Evolutionary conservation across 1,140 invertebrate genomes (phyloP).

Genomic region (Drosophila mojavensis): DNA sequence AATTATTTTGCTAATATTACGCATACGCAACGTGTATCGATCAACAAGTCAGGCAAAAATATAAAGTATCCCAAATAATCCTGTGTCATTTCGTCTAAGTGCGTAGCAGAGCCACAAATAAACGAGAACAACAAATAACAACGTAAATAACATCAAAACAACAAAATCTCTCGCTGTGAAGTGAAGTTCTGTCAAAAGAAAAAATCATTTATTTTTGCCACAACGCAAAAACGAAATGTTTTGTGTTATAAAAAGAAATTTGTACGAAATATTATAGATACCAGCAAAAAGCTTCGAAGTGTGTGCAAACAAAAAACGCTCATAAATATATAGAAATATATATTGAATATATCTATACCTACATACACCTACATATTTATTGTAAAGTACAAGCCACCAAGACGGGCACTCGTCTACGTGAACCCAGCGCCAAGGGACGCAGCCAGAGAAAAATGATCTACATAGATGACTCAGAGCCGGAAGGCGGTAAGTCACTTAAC

Average conservation of each 20-base stretch:
- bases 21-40: slow-evolving; percentile 66
- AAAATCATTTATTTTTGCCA: slow-evolving; percentile 27
- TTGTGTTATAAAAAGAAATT: slow-evolving; percentile 45
- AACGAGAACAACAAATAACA: slow-evolving; percentile 16
- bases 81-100: slow-evolving; percentile 65
- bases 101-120: slow-evolving; percentile 39
- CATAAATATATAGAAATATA: slow-evolving; percentile 6
- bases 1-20: slow-evolving; percentile 65
- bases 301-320: slow-evolving; percentile 1
- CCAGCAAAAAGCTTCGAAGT: slow-evolving; percentile 14
- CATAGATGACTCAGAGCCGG: slow-evolving; percentile 93
- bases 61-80: slow-evolving; percentile 41
- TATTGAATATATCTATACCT: slow-evolving; percentile 6
- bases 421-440: slow-evolving; percentile 59
- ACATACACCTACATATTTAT: neutral
- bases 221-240: slow-evolving; percentile 57
- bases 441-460: slow-evolving; percentile 88
- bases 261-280: slow-evolving; percentile 40
- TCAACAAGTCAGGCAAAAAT: slow-evolving; percentile 41
- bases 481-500: slow-evolving; percentile 89
- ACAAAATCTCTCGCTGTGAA: slow-evolving; percentile 48
- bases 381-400: slow-evolving; percentile 40
- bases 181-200: slow-evolving; percentile 48
- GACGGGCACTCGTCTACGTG: slow-evolving; percentile 76
- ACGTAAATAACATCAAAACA: slow-evolving; percentile 24